Base-by-base conservation (phyloP, 2,888 invertebrate species). In the Tuta absoluta region DNA sequence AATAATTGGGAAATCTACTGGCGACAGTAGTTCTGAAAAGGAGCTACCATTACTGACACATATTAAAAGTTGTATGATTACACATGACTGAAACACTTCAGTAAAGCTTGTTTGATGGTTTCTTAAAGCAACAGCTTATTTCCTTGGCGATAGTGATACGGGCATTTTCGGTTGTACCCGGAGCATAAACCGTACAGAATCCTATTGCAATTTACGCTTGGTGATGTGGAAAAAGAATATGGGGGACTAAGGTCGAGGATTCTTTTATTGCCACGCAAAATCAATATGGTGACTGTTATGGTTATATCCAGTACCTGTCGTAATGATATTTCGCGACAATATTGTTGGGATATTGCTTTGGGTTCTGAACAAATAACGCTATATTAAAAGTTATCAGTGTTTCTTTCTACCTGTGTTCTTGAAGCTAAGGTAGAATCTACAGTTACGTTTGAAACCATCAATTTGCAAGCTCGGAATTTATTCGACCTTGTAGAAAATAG, bases 181-280 rank as follows among this genome's bases (percentile, higher is more conserved):
- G 80, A 14, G 81, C 72, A 86, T 86, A 82, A 78, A 84, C 85
- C 82, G 83, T 79, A 79, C 76, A 85, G 84, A 89, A 90, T 91
- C 89, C 88, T 85, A 88, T 90, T 87, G 90, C 90, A 90, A 90
- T 91, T 91, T 89, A 89, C 87, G 88, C 84, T 86, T 89, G 86
- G 82, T 89, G 90, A 86, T 82, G 85, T 78, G 89, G 84, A 86
- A 86, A 87, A 88, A 89, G 86, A 88, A 82, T 88, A 86, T 80
- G 85, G 88, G 87, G 87, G 78, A 83, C 84, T 84, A 84, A 87
- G 85, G 87, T 85, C 78, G 81, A 73, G 78, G 83, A 87, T 89
- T 89, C 87, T 87, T 89, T 89, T 89, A 91, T 90, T 90, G 87
- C 80, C 81, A 76, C 74, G 76, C 73, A 80, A 84, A 86, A 89